A percentile compares a stretch with the other conserved stretches of the same genome.
These are phyloP conservation scores for Paramormyrops hopkinsi DNA, from an alignment of 2,797 vertebrate species.

Conservation along the genomic window DNA sequence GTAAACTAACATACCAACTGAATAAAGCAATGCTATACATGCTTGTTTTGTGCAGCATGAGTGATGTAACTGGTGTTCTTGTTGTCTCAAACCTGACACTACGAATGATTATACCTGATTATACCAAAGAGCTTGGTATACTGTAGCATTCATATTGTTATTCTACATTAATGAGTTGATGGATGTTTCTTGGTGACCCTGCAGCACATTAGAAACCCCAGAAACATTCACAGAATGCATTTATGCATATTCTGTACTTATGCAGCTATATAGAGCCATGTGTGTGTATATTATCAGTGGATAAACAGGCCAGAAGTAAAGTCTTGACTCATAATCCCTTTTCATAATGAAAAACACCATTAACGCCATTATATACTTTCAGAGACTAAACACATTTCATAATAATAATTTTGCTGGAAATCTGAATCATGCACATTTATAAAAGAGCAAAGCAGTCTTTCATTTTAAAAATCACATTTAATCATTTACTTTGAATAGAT, in stretches of 20 bases:
- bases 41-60: background rate
- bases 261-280: background rate
- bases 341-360: constrained; percentile 13
- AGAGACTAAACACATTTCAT: constrained; percentile 17
- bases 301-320: background rate
- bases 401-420: constrained; percentile 17
- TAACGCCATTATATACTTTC: constrained; percentile 13
- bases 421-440: constrained; percentile 10
- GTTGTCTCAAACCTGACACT: background rate
- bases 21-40: background rate
- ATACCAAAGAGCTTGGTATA: background rate
- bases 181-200: background rate
- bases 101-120: background rate
- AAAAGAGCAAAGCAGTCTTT: constrained; percentile 16
- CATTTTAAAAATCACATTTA: background rate
- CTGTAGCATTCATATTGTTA: background rate
- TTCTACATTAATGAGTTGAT: background rate
- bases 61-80: background rate
- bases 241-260: background rate
- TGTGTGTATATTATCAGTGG: background rate
- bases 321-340: constrained; percentile 4
- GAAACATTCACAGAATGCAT: constrained; percentile 2
- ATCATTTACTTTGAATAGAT: constrained; percentile 17
- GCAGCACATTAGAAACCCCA: background rate
- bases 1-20: background rate